A percentile compares a stretch with the other conserved stretches of the same genome.
phyloP scores from a whole-genome alignment of 2,113 vertebrate species.

The Amia ocellicauda region DNA sequence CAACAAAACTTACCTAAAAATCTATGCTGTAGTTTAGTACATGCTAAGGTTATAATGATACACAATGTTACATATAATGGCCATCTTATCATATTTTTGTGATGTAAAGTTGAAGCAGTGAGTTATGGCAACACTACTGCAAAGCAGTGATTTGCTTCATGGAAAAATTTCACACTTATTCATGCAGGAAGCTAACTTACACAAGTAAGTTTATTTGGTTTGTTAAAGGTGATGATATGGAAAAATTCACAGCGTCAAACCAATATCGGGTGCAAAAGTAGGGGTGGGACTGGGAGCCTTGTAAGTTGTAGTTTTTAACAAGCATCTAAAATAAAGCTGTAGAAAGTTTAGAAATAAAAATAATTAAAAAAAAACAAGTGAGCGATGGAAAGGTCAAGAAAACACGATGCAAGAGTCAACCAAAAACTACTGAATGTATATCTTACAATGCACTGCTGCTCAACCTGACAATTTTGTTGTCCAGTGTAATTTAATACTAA shows the following conservation, averaged over 20 bases:
- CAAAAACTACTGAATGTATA: slow-evolving; percentile 71
- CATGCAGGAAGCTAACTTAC: slow-evolving; percentile 75
- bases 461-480: slow-evolving; percentile 78
- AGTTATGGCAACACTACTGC: slow-evolving; percentile 81
- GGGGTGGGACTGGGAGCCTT: slow-evolving; percentile 77
- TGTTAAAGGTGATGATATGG: slow-evolving; percentile 74
- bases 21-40: slow-evolving; percentile 92
- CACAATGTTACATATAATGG: slow-evolving; percentile 65
- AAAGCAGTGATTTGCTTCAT: slow-evolving; percentile 73
- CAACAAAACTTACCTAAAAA: slow-evolving; percentile 90
- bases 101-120: slow-evolving; percentile 43
- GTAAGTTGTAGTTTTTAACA: slow-evolving; percentile 82
- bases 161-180: slow-evolving; percentile 64
- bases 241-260: slow-evolving; percentile 87
- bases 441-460: slow-evolving; percentile 73
- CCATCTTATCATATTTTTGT: slow-evolving; percentile 68
- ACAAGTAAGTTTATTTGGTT: slow-evolving; percentile 66
- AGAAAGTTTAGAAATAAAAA: slow-evolving; percentile 34
- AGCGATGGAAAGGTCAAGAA: slow-evolving; percentile 45
- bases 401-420: slow-evolving; percentile 86
- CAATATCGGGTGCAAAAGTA: slow-evolving; percentile 84
- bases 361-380: slow-evolving; percentile 17
- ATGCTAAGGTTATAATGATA: slow-evolving; percentile 80
- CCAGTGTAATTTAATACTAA: slow-evolving; percentile 96
- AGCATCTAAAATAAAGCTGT: slow-evolving; percentile 80